Evolutionary conservation across 1,140 invertebrate species (phyloP).

Genomic region (Laodelphax striatellus): DNA sequence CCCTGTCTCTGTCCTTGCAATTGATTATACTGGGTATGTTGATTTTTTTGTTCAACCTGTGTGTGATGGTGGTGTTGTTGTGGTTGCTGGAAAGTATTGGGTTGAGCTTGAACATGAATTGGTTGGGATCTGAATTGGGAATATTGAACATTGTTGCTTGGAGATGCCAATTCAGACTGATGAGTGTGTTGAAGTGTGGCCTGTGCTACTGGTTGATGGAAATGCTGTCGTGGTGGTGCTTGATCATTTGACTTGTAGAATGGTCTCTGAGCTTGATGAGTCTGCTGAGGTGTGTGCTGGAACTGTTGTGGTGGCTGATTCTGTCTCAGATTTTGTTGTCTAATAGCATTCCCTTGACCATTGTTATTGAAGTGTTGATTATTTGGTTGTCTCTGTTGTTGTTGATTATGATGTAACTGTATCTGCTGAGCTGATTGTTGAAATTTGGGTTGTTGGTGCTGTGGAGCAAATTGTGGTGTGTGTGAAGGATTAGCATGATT

Average conservation of each 20-base stretch:
- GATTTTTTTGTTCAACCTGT: slow-evolving; percentile 18
- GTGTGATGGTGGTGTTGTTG: slow-evolving; percentile 25
- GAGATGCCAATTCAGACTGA: slow-evolving; percentile 26
- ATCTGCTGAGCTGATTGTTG: slow-evolving; percentile 26
- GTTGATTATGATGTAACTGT: slow-evolving; percentile 18
- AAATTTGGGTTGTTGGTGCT: slow-evolving; percentile 33
- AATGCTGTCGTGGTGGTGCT: slow-evolving; percentile 16
- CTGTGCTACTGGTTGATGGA: slow-evolving; percentile 2
- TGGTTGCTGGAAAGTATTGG: not conserved
- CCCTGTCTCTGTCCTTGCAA: slow-evolving; percentile 12
- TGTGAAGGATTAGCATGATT: slow-evolving; percentile 31
- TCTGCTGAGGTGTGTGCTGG: slow-evolving; percentile 15
- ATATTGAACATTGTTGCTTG: slow-evolving; percentile 23
- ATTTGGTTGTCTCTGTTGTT: slow-evolving; percentile 25
- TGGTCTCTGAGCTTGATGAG: slow-evolving; percentile 17
- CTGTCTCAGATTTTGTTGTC: not conserved
- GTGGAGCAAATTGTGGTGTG: slow-evolving; percentile 28
- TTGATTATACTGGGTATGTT: slow-evolving; percentile 28
- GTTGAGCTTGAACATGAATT: slow-evolving; percentile 4
- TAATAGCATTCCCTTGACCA: not conserved
- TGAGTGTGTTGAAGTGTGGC: slow-evolving; percentile 20
- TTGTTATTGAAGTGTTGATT: slow-evolving; percentile 22
- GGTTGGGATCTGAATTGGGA: not conserved
- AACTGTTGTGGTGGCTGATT: slow-evolving; percentile 23
- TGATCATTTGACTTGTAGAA: slow-evolving; percentile 8